A percentile compares a stretch with the other conserved stretches of the same genome.
phyloP scores from a whole-genome alignment of 2,113 vertebrate species.

The Aspiorhynchus laticeps region DNA sequence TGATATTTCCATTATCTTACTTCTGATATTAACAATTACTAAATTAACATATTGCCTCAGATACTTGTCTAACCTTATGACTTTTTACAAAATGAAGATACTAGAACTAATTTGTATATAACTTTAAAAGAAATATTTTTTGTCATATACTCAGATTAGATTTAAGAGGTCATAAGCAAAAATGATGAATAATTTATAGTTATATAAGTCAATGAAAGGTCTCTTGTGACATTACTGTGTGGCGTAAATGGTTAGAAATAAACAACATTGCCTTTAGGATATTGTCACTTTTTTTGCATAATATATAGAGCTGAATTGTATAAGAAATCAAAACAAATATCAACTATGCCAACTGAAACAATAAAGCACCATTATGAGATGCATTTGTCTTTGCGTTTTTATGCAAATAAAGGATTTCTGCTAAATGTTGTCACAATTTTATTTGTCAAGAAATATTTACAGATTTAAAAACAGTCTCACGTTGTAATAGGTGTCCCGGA shows the following conservation, averaged over 20 bases:
- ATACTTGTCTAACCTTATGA: not conserved
- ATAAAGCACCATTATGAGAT: not conserved
- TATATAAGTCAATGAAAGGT: not conserved
- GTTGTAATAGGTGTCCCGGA: not conserved
- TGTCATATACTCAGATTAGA: not conserved
- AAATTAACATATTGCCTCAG: not conserved
- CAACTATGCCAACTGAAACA: not conserved
- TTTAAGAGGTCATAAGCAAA: not conserved
- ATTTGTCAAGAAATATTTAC: constrained; percentile 40
- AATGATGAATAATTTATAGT: not conserved
- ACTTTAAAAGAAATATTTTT: not conserved
- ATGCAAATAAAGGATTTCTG: not conserved
- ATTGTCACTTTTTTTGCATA: not conserved
- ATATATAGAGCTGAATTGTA: not conserved
- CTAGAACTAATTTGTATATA: not conserved
- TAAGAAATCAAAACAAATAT: not conserved
- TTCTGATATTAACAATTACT: constrained; percentile 12
- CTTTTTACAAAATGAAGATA: not conserved
- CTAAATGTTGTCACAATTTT: not conserved
- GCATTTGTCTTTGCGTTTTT: not conserved
- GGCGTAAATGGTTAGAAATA: not conserved
- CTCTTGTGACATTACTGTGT: not conserved
- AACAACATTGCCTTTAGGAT: not conserved
- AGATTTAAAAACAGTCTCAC: constrained; percentile 8
- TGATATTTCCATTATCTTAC: not conserved